Evolutionary conservation across 2,113 vertebrate genomes (phyloP), one percentile per base, ranked within the genome.

Genomic region (Vireo altiloquus): DNA sequence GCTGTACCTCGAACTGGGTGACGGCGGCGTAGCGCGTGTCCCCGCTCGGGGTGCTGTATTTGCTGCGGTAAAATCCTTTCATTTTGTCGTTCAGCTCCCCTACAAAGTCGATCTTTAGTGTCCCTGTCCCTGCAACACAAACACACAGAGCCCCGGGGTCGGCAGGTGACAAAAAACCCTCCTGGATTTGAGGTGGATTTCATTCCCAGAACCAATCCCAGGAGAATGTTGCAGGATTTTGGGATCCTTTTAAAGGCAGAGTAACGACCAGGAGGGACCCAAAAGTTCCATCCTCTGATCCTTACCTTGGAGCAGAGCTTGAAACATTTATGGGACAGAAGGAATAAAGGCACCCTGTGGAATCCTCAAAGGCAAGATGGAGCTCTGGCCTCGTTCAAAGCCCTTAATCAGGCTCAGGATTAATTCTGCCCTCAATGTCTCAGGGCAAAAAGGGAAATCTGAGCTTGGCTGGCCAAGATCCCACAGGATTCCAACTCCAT

Each of bases 51-150:
- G 98, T 98, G 47, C 98, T 97, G 35, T 99, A 99, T 98, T 99
- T 99, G 97, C 99, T 99, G 87, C 99, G 97, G 91, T 99, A 99
- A 90, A 99, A 99, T 5, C 99, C 99, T 96, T 99, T 99, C 99
- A 99, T 99, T 97, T 99, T 99, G 96, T 99, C 99, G 23, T 99
- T 99, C 91, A 99, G 98, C 95, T 99, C 99, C 50, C 99, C 99
- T 17, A 99, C 99, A 97, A 99, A 99, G 98, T 99, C 99, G 47
- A 99, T 99, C 98, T 99, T 99, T 97, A 99, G 97, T 1, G 94
- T 98, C 94, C 99, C 99, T 1, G 98, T 98, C 90, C 99, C 99
- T 99, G 97, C 27, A 87, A 96, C 42, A 87, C 35, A 72, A 92
- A 75, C 49, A 94, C 83, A 95, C 25, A 60, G 79, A 89, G 27